Percentiles rank a stretch among this genome's conserved stretches.
phyloP scores from a whole-genome alignment of 2,113 vertebrate genomes.

The Mohoua ochrocephala region DNA sequence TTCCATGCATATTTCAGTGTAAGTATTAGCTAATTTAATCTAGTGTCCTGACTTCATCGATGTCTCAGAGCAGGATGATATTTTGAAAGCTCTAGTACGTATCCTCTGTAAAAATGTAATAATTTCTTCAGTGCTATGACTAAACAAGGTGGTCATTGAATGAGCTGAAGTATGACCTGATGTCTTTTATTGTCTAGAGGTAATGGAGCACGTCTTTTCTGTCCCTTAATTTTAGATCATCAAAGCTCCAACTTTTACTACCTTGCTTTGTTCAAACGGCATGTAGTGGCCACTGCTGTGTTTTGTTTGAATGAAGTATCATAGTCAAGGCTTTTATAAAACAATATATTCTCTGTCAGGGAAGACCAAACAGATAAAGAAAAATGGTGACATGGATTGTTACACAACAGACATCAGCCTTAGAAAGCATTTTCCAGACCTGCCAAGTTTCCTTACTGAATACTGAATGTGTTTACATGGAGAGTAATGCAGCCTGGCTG shows the following conservation, averaged over 20 bases:
- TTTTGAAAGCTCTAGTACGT: neutral
- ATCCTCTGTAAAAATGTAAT: neutral
- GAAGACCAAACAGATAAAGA: neutral
- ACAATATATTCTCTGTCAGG: neutral
- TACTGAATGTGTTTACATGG: neutral
- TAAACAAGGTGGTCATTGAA: neutral
- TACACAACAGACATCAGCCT: neutral
- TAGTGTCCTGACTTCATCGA: neutral
- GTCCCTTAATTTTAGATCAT: neutral
- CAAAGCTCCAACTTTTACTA: neutral
- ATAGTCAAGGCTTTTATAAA: neutral
- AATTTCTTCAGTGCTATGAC: neutral
- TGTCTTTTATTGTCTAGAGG: neutral
- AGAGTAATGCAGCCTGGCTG: neutral
- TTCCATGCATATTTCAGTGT: neutral
- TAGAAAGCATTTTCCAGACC: neutral
- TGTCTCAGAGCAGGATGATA: neutral
- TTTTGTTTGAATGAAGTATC: neutral
- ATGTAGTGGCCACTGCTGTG: too few species aligned
- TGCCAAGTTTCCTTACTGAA: neutral
- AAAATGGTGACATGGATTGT: neutral
- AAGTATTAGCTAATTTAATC: neutral
- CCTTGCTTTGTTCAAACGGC: neutral
- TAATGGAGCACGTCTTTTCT: accelerated
- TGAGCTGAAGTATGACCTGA: neutral